Base-by-base conservation (phyloP, 2,113 vertebrate species). In the Cottus gobio region DNA sequence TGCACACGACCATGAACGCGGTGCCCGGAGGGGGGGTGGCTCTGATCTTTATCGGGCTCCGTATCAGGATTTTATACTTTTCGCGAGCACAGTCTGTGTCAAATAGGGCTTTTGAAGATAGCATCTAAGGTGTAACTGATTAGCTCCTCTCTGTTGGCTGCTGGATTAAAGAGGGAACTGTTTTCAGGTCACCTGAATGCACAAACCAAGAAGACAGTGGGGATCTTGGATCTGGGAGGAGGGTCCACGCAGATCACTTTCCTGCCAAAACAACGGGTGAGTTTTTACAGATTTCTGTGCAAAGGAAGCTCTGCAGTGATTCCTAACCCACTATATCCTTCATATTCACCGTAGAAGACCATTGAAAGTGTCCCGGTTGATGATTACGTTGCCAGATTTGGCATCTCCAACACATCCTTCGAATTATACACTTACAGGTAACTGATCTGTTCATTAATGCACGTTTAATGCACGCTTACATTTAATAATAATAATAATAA, bases 241-340 rank as follows among this genome's bases (percentile, higher is more conserved):
- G 98, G 96, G 77, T 99, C 98, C 56, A 99, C 98, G 0, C 98
- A 99, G 85, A 98, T 99, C 88, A 99, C 97, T 0, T 99, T 99
- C 83, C 95, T 98, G 83, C 98, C 98, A 5, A 95, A 89, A 66
- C 89, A 94, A 60, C 91, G 93, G 96, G 98, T 99, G 73, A 95
- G 96, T 71, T 2, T 2, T 39, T 11, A 31, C 18, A 71, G 4
- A 65, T 74, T 24, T 7, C 3, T 70, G 24, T 15, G 22, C 2
- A 60, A 22, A 65, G 0, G 5, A 30, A 50, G 36, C 31, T 26
- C 0, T 58, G 22, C 5, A 0, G 9, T 66, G 44, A 54, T 68
- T 9, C 58, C 1, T 77, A 56, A 80, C 66, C n/a, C 8, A 24
- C 9, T 22, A 0, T 61, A 28, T 73, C 15, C 8, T 76, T 24